phyloP scores from a whole-genome alignment of 1,140 invertebrate genomes.

The Lasioglossum baleicum region DNA sequence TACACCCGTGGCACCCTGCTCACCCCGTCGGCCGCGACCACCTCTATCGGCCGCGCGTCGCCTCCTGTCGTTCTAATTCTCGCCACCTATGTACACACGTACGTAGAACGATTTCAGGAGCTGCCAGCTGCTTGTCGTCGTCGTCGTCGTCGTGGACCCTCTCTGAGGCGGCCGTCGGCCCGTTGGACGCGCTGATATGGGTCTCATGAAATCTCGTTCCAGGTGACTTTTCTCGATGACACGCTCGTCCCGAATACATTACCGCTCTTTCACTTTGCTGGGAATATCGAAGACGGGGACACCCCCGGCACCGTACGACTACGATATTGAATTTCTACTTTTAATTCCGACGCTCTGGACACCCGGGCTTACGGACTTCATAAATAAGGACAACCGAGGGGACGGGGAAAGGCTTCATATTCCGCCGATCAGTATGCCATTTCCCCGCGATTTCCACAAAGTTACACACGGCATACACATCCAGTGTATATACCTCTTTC shows the following conservation, averaged over 20 bases:
- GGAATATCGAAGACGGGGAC: constrained; percentile 44
- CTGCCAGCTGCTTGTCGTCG: constrained; percentile 33
- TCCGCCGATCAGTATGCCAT: constrained; percentile 12
- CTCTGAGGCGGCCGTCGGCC: neutral
- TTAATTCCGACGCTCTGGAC: constrained; percentile 20
- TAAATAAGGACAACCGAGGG: constrained; percentile 36
- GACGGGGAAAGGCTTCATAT: constrained; percentile 6
- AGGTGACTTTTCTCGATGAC: constrained; percentile 49
- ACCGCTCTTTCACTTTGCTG: constrained; percentile 42
- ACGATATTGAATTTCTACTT: constrained; percentile 51
- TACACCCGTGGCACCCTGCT: neutral
- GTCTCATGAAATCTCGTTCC: constrained; percentile 45
- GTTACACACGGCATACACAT: too few species aligned
- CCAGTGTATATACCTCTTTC: too few species aligned
- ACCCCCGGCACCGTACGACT: constrained; percentile 3
- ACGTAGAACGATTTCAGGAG: constrained; percentile 48
- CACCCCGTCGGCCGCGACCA: constrained; percentile 3
- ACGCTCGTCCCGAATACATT: constrained; percentile 45
- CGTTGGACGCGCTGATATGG: constrained; percentile 20
- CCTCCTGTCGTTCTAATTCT: constrained; percentile 63
- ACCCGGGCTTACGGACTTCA: constrained; percentile 35
- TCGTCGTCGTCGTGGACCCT: neutral
- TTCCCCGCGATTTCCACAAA: constrained; percentile 11
- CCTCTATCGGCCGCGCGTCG: constrained; percentile 16
- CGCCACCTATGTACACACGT: constrained; percentile 55